Evolutionary conservation across 2,888 invertebrate species (phyloP), one percentile per base, ranked within the genome.

Genomic region (Sympetrum striolatum): DNA sequence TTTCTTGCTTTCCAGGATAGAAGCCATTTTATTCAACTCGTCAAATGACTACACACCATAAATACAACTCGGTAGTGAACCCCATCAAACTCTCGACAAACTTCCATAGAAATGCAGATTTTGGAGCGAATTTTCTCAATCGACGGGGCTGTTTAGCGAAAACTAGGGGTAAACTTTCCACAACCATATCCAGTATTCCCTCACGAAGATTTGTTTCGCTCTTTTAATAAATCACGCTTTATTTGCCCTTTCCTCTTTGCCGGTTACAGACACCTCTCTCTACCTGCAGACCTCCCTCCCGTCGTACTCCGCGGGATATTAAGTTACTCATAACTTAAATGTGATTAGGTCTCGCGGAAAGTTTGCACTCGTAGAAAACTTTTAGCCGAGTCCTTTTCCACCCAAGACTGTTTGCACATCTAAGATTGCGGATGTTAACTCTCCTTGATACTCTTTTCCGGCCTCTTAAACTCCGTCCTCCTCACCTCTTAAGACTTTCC

Each of bases 261-360:
- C 58, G 58, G 64, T 37, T 37, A 86, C 37, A n/a, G 64, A 86
- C 58, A 86, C 39, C 60, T 37, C 60, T 60, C 10, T 58, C 48
- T 15, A 10, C 53, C 8, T 35, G 6, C 35, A 31, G 37, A n/a
- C 37, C 35, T 35, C 14, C n/a, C 22, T 37, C 58, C 86, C 31
- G 31, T 31, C 73, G 73, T 12, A 73, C 22, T 86, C 15, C 37
- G 10, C 37, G 37, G 86, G 37, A 86, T 64, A 86, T 86, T 60
- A 60, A 86, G 60, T 86, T 86, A 86, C 37, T 64, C 86, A 64
- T 86, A 37, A 86, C 86, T 60, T 64, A 64, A 64, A 86, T 86
- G 86, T 60, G 60, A 64, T 86, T 60, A 86, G 37, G 58, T 58
- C 58, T 58, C 60, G 25, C 35, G 25, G 37, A 60, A 86, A 60